Evolutionary conservation across 2,797 vertebrate species (phyloP).

Genomic region (Chrosomus eos): DNA sequence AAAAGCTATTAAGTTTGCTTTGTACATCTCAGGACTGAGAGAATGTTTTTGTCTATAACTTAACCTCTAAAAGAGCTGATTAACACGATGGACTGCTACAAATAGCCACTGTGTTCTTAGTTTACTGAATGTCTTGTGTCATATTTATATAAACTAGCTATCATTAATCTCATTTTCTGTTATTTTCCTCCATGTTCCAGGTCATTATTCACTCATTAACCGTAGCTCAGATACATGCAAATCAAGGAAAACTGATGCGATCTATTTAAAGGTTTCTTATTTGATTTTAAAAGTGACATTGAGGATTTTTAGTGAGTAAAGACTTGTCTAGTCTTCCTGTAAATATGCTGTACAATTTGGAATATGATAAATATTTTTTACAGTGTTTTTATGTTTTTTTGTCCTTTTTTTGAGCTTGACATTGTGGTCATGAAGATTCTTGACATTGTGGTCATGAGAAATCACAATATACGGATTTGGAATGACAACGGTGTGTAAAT

Average conservation of each 20-base stretch:
- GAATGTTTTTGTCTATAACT: background rate
- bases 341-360: too few species aligned
- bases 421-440: background rate
- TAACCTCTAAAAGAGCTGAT: background rate
- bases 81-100: background rate
- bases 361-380: background rate
- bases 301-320: background rate
- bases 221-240: background rate
- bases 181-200: background rate
- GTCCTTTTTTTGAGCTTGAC: background rate
- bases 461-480: background rate
- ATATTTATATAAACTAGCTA: slow-evolving; percentile 11
- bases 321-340: background rate
- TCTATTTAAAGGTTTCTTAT: background rate
- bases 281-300: background rate
- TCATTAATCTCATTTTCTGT: background rate
- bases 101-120: background rate
- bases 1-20: slow-evolving; percentile 31
- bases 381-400: background rate
- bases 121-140: background rate
- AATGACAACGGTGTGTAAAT: background rate
- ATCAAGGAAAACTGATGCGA: background rate
- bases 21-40: slow-evolving; percentile 28
- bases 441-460: background rate
- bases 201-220: background rate